A percentile compares a stretch with the other conserved stretches of the same genome.
These are phyloP conservation scores for Huso huso DNA, from an alignment of 2,797 vertebrate genomes.

Conservation along the genomic window DNA sequence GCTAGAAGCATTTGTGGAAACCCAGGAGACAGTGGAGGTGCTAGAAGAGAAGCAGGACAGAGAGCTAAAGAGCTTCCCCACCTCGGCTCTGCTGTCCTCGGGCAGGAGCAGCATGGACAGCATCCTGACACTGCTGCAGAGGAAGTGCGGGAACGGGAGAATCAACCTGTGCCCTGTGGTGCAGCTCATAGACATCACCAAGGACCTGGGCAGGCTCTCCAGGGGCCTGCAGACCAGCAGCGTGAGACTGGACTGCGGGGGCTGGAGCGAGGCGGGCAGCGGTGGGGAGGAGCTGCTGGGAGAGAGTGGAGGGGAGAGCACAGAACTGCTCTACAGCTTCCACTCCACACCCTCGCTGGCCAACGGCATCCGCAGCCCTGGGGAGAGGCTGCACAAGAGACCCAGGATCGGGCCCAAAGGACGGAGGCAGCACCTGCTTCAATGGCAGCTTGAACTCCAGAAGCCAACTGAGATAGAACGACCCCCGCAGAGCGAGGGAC, in stretches of 20 bases:
- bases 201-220: conserved; percentile 80
- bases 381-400: conserved; percentile 55
- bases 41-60: conserved; percentile 30
- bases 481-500: conserved; percentile 59
- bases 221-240: conserved; percentile 78
- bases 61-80: conserved; percentile 13
- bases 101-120: conserved; percentile 41
- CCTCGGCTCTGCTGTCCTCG: conserved; percentile 36
- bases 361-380: conserved; percentile 81
- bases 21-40: conserved; percentile 21
- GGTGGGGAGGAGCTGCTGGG: conserved; percentile 53
- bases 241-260: conserved; percentile 76
- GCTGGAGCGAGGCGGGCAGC: conserved; percentile 48
- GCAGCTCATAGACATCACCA: conserved; percentile 66
- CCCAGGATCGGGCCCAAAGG: conserved; percentile 40
- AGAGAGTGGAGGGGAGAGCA: conserved; percentile 47
- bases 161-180: conserved; percentile 62
- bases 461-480: conserved; percentile 43
- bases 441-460: conserved; percentile 35
- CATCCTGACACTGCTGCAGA: conserved; percentile 50
- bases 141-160: conserved; percentile 60
- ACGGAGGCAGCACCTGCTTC: conserved; percentile 47
- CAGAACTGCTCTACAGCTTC: conserved; percentile 67
- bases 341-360: conserved; percentile 76
- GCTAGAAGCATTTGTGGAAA: conserved; percentile 34